phyloP scores from a whole-genome alignment of 30 jellyfish, hydroid and myxozoan genomes.

The Rhopilema esculentum region DNA sequence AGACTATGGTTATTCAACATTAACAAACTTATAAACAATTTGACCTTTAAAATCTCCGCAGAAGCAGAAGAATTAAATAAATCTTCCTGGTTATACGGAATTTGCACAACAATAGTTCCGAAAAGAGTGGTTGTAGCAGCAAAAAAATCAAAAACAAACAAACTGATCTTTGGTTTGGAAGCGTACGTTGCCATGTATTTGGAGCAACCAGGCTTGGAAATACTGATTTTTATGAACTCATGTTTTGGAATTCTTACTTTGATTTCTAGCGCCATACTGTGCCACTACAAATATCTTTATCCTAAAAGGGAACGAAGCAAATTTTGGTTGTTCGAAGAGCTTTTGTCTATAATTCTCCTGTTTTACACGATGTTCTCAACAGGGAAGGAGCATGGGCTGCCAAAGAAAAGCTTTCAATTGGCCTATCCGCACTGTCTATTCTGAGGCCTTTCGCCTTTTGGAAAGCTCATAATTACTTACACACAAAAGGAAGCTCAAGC shows the following conservation, averaged over 20 bases:
- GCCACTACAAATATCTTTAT: no score
- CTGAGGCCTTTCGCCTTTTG: not conserved
- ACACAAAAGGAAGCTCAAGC: not conserved
- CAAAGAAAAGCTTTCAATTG: no score
- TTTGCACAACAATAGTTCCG: not conserved
- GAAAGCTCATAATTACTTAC: not conserved
- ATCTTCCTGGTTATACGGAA: not conserved
- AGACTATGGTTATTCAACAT: no score
- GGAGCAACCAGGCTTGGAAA: not conserved
- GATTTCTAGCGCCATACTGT: no score
- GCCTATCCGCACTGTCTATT: not conserved
- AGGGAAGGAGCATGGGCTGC: no score
- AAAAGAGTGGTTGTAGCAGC: not conserved
- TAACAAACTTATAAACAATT: no score
- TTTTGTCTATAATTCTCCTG: no score
- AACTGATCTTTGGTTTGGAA: not conserved
- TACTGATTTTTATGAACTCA: not conserved
- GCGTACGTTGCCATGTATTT: not conserved
- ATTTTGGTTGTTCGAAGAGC: no score
- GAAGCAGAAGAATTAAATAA: not conserved
- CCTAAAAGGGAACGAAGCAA: no score
- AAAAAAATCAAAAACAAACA: not conserved
- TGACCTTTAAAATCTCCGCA: not conserved
- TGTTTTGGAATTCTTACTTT: not conserved
- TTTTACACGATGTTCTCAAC: no score